Base-by-base conservation (phyloP, 2,888 invertebrate species). In the Dynastes tityus region DNA sequence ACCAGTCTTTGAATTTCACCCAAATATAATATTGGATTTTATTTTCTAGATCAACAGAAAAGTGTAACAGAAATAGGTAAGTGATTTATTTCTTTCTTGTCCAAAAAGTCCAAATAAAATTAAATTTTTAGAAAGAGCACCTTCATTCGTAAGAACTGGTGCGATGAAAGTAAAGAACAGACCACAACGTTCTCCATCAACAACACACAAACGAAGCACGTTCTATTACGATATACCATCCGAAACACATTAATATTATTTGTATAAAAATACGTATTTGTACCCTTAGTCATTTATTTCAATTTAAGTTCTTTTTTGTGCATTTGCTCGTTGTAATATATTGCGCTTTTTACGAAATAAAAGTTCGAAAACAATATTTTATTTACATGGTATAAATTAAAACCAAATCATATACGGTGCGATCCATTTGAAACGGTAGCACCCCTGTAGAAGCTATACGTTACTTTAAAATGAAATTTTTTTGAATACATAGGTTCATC, bases 151-250 rank as follows among this genome's bases (percentile, higher is more conserved):
- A 13, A 45, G 61, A 13, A 74, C 61, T 8, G 45, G 45, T 40
- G 61, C 73, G 4, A 45, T 74, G 45, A 61, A 45, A 8, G 29
- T 27, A 22, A 74, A 74, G 29, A 22, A 13, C 13, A 74, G 61
- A 27, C 73, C 73, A 13, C 49, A 74, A 27, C 61, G 63, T 37
- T 40, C 73, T 6, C 40, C 45, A 11, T 29, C 73, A 27, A 74
- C 27, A 27, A 45, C 61, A 27, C 49, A 27, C 6, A 74, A 74
- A 40, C 61, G 73, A 45, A 74, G 73, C n/a, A 74, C 73, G 1
- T 74, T 74, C n/a, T 74, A 74, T 27, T 74, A 61, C 73, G 73
- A 74, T 27, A 74, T 74, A 45, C n/a, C 22, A 45, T 51, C n/a
- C 16, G 5, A 45, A 51, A 29, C 49, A 22, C 32, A 11, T 68